Conservation (phyloP, 2,888 invertebrate species). For the Nezara viridula region DNA sequence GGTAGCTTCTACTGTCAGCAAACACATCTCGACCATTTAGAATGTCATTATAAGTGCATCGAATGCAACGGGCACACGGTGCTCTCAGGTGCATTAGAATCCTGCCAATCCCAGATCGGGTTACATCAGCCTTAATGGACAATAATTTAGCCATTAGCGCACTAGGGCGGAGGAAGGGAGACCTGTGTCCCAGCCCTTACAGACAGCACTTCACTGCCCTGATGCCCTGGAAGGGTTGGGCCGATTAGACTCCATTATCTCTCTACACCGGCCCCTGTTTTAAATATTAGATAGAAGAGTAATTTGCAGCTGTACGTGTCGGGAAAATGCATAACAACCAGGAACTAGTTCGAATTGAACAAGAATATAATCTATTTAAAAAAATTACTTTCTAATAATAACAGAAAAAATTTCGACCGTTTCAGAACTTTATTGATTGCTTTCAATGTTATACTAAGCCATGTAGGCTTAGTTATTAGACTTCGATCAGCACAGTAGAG, state of each 20-base stretch:
- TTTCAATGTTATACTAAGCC: too few species aligned
- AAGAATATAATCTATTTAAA: not conserved
- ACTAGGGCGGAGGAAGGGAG: not conserved
- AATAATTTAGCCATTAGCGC: conserved; percentile 11
- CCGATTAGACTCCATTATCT: not conserved
- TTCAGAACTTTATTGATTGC: too few species aligned
- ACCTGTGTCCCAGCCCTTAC: not conserved
- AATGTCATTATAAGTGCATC: conserved; percentile 27
- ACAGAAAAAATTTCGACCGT: too few species aligned
- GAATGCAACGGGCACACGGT: not conserved
- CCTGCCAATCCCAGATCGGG: conserved; percentile 28
- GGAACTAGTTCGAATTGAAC: not conserved
- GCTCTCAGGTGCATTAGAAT: conserved; percentile 16
- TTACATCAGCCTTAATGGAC: conserved; percentile 27
- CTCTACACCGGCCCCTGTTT: not conserved
- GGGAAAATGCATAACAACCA: not conserved
- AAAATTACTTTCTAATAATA: too few species aligned
- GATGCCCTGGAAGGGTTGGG: not conserved
- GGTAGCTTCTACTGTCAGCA: not conserved
- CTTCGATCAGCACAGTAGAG: too few species aligned
- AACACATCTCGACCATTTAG: conserved; percentile 15
- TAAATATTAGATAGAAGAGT: not conserved
- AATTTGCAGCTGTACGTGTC: not conserved
- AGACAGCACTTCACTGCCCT: too few species aligned
- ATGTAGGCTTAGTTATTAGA: too few species aligned